Evolutionary conservation across 2,797 vertebrate species (phyloP).

Genomic region (Bucorvus abyssinicus): DNA sequence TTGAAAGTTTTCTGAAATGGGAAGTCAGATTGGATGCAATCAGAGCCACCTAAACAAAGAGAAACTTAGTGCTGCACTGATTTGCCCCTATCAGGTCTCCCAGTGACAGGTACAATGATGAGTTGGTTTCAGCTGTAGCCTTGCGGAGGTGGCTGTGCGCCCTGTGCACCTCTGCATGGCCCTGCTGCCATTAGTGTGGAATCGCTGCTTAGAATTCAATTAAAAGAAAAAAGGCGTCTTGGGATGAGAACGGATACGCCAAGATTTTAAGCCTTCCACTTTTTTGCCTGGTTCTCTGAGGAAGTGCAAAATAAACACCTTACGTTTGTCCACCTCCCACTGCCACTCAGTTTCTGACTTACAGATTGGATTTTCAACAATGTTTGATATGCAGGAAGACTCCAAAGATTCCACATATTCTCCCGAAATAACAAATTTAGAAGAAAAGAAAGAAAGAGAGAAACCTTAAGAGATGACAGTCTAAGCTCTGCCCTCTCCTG

Average conservation of each 20-base stretch:
- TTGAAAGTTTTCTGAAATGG: not conserved
- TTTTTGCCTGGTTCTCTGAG: not conserved
- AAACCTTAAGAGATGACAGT: not conserved
- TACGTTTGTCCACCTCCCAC: not conserved
- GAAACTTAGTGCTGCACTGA: not conserved
- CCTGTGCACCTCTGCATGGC: accelerated
- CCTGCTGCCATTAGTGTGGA: not conserved
- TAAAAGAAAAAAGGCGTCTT: not conserved
- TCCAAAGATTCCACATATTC: not conserved
- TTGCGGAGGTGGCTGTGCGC: not conserved
- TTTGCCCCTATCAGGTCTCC: not conserved
- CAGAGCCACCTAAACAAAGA: not conserved
- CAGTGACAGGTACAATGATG: not conserved
- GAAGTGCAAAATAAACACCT: not conserved
- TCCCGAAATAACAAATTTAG: too few species aligned
- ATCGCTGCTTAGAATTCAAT: not conserved
- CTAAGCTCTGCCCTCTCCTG: not conserved
- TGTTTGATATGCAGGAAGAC: not conserved
- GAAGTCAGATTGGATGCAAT: not conserved
- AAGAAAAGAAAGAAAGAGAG: not conserved
- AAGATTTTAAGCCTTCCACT: not conserved
- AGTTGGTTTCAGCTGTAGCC: not conserved
- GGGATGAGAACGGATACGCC: not conserved
- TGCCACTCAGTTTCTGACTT: not conserved
- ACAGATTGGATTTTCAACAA: not conserved